Conservation (phyloP, 2,888 invertebrate species). For the Sacculina carcini region DNA sequence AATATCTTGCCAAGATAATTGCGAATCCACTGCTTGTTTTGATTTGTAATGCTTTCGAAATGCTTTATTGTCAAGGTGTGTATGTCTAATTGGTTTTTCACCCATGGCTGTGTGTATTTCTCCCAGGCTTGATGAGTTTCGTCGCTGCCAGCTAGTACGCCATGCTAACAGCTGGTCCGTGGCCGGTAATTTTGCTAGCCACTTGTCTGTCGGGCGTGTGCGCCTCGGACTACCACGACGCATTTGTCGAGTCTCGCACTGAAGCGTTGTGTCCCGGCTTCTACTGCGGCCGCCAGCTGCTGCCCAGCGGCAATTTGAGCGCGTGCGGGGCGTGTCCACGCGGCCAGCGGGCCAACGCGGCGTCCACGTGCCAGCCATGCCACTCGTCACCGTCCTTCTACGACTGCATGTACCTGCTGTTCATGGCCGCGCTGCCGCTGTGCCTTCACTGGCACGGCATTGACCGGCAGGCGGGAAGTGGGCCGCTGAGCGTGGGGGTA, state of each 20-base stretch:
- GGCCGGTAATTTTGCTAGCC: too few species aligned
- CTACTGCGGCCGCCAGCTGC: conserved; percentile 47
- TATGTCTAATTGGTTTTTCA: too few species aligned
- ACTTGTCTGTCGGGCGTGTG: too few species aligned
- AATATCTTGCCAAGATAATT: too few species aligned
- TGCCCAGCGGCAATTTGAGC: conserved; percentile 40
- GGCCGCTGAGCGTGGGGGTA: conserved; percentile 43
- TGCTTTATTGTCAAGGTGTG: too few species aligned
- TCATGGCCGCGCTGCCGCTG: conserved; percentile 67
- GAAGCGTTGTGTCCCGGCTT: conserved; percentile 38
- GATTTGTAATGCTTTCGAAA: too few species aligned
- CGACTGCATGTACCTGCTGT: conserved; percentile 79
- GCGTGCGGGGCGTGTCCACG: conserved; percentile 65
- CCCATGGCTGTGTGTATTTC: too few species aligned
- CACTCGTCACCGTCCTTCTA: conserved; percentile 47
- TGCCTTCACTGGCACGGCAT: conserved; percentile 25
- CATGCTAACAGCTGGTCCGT: too few species aligned
- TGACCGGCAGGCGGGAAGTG: conserved; percentile 20
- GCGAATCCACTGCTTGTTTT: too few species aligned
- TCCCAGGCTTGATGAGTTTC: too few species aligned
- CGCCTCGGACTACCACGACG: too few species aligned
- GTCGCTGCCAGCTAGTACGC: too few species aligned
- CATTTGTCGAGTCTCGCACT: background rate
- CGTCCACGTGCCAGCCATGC: conserved; percentile 50
- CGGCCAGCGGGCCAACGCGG: conserved; percentile 40